Conservation (phyloP, 2,888 invertebrate genomes). For the Synanthedon myopaeformis region DNA sequence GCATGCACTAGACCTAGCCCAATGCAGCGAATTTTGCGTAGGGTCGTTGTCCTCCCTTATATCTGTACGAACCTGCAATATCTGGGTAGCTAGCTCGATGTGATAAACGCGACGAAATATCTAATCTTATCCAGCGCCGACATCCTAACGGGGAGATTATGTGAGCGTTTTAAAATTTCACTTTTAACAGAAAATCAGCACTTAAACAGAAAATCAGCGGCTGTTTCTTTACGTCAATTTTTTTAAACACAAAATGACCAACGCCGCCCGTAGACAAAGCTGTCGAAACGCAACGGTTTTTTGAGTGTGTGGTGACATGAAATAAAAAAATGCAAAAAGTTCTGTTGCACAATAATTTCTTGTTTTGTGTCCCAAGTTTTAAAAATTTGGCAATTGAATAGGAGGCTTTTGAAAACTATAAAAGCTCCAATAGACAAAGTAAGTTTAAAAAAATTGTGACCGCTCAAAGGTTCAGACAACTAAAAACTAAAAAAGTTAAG, state of each 20-base stretch:
- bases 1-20: constrained; percentile 69
- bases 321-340: neutral
- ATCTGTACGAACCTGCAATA: constrained; percentile 24
- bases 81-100: constrained; percentile 11
- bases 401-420: neutral
- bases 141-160: neutral
- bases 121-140: constrained; percentile 18
- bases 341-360: neutral
- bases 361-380: neutral
- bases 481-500: neutral
- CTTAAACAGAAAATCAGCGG: constrained; percentile 22
- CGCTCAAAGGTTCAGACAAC: neutral
- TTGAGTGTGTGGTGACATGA: neutral
- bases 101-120: constrained; percentile 32
- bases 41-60: constrained; percentile 61
- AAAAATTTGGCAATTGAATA: neutral
- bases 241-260: neutral
- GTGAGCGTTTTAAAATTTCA: constrained; percentile 18
- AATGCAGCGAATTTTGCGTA: constrained; percentile 72
- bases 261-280: neutral
- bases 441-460: neutral
- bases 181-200: constrained; percentile 34
- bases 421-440: neutral
- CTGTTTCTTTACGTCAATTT: neutral
- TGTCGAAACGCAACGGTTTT: neutral